A percentile compares a stretch with the other conserved stretches of the same genome.
Evolutionary conservation across 2,797 vertebrate species (phyloP).

Genomic region (Hozukius guyotensis): DNA sequence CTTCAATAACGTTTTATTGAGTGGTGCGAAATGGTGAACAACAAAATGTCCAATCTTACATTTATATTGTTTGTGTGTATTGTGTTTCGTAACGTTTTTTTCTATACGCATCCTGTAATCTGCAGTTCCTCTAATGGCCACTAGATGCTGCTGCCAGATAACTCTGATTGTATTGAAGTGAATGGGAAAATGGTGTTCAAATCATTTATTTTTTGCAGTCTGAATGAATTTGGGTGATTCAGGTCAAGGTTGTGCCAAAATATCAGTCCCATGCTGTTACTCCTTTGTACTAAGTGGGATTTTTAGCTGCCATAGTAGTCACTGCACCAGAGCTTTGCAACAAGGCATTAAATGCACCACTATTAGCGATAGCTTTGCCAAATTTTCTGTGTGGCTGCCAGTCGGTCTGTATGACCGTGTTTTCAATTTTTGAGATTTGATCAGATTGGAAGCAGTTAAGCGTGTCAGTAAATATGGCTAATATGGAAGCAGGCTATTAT

Average conservation of each 20-base stretch:
- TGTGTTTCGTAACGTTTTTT: neutral
- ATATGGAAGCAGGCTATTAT: conserved; percentile 16
- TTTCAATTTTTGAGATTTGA: neutral
- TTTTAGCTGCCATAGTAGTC: neutral
- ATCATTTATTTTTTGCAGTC: neutral
- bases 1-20: no score
- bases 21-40: neutral
- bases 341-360: neutral
- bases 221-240: neutral
- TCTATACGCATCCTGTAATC: neutral
- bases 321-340: neutral
- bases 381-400: neutral
- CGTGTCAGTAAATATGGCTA: neutral
- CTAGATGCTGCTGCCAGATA: neutral
- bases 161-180: neutral
- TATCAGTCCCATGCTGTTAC: neutral
- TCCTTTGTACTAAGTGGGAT: neutral
- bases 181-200: neutral
- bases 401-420: neutral
- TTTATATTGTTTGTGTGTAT: neutral
- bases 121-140: neutral
- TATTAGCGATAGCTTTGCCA: no score
- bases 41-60: neutral
- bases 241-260: neutral
- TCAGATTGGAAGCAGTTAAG: neutral